phyloP scores from a whole-genome alignment of 2,113 vertebrate genomes.

The Perca flavescens region DNA sequence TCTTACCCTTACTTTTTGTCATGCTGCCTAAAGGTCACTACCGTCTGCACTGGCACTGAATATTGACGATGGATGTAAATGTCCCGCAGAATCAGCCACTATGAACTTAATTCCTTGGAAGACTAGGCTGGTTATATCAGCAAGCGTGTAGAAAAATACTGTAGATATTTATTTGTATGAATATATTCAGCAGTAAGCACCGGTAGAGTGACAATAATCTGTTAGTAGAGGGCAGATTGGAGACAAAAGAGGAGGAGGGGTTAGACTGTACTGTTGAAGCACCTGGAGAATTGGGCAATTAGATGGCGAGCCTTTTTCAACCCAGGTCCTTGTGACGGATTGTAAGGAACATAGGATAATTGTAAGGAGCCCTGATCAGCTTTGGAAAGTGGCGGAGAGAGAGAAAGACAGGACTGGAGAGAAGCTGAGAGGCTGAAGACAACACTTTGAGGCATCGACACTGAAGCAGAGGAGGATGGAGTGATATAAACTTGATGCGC shows the following conservation, averaged over 20 bases:
- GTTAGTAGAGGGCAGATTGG: not conserved
- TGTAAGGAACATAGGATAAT: constrained; percentile 16
- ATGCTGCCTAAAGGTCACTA: constrained; percentile 28
- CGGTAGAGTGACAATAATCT: not conserved
- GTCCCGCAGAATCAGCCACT: constrained; percentile 4
- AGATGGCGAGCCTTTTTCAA: constrained; percentile 38
- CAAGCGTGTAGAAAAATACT: not conserved
- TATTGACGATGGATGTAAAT: constrained; percentile 35
- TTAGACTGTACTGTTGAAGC: constrained; percentile 34
- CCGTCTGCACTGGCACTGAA: constrained; percentile 20
- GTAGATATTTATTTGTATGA: not conserved
- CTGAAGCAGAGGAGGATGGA: not conserved
- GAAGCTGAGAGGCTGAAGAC: constrained; percentile 34
- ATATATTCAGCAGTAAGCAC: too few species aligned
- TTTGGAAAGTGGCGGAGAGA: constrained; percentile 27
- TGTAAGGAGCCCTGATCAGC: constrained; percentile 37
- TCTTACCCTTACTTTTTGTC: constrained; percentile 21
- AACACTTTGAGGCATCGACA: constrained; percentile 25
- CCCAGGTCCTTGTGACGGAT: constrained; percentile 40
- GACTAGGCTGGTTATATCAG: not conserved
- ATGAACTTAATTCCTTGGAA: not conserved
- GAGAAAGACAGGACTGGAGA: constrained; percentile 22
- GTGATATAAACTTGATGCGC: not conserved
- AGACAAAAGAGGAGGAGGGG: constrained; percentile 30
- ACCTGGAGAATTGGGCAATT: constrained; percentile 49